phyloP scores from a whole-genome alignment of 2,797 vertebrate species.

The Esox masquinongy region DNA sequence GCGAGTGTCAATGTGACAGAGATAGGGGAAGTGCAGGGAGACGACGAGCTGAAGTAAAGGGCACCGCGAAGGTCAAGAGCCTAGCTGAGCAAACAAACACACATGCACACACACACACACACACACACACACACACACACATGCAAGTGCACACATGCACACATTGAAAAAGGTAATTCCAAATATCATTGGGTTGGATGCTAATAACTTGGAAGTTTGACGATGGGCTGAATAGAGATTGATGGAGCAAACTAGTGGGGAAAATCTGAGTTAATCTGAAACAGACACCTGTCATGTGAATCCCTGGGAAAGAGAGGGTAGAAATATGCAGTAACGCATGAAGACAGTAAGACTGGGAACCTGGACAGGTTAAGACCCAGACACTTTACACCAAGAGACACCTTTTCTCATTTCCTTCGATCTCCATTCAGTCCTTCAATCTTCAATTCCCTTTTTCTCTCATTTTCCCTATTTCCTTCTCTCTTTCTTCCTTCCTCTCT shows the following conservation, averaged over 20 bases:
- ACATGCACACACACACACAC: background rate
- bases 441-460: background rate
- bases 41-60: constrained; percentile 68
- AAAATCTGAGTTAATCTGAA: background rate
- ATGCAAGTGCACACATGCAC: background rate
- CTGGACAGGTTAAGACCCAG: background rate
- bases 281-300: background rate
- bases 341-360: background rate
- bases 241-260: background rate
- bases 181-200: background rate
- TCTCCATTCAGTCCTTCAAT: background rate
- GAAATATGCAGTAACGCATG: background rate
- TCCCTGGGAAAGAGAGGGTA: background rate
- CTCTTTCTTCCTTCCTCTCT: background rate
- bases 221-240: background rate
- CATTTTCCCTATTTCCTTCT: background rate
- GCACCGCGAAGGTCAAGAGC: constrained; percentile 73
- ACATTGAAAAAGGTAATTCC: background rate
- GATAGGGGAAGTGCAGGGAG: constrained; percentile 76
- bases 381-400: background rate
- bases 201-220: constrained; percentile 11
- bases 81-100: background rate
- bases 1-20: constrained; percentile 72
- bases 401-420: background rate
- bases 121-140: background rate